Percentiles rank a stretch among this genome's conserved stretches.
Conservation (phyloP, 2,888 invertebrate genomes). For the Eulithis prunata region DNA sequence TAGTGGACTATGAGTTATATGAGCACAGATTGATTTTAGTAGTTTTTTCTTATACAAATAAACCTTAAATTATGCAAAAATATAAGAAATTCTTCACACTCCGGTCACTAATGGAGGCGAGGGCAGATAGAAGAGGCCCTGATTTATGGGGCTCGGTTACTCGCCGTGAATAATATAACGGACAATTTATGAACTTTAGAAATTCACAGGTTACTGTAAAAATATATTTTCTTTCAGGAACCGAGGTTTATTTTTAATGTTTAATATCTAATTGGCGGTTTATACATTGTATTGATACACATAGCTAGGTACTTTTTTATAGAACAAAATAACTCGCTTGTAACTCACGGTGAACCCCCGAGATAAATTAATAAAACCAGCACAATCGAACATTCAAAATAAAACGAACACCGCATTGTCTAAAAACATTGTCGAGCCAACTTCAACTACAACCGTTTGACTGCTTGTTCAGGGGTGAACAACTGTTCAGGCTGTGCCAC, state of each 20-base stretch:
- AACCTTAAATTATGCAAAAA: slow-evolving; percentile 30
- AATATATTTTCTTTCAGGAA: slow-evolving; percentile 6
- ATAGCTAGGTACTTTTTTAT: no score
- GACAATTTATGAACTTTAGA: slow-evolving; percentile 63
- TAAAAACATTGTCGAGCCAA: slow-evolving; percentile 47
- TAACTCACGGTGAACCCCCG: neutral
- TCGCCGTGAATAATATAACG: slow-evolving; percentile 77
- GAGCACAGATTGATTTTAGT: neutral
- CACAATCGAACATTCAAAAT: slow-evolving; percentile 49
- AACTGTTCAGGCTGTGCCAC: slow-evolving; percentile 28
- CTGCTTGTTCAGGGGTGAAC: slow-evolving; percentile 31
- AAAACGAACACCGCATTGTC: slow-evolving; percentile 56
- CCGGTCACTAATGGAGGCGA: slow-evolving; percentile 71
- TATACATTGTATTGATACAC: neutral
- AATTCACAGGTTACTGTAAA: slow-evolving; percentile 36
- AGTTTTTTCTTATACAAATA: neutral
- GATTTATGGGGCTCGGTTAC: slow-evolving; percentile 74
- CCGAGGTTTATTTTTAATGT: neutral
- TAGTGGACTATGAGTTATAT: no score
- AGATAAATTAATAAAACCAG: slow-evolving; percentile 43
- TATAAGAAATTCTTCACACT: slow-evolving; percentile 29
- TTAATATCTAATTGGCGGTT: neutral
- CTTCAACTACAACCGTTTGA: slow-evolving; percentile 31
- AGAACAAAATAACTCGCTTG: neutral
- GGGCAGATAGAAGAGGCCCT: slow-evolving; percentile 67